phyloP scores from a whole-genome alignment of 2,113 vertebrate genomes.

The Cyphomyrus discorhynchus region DNA sequence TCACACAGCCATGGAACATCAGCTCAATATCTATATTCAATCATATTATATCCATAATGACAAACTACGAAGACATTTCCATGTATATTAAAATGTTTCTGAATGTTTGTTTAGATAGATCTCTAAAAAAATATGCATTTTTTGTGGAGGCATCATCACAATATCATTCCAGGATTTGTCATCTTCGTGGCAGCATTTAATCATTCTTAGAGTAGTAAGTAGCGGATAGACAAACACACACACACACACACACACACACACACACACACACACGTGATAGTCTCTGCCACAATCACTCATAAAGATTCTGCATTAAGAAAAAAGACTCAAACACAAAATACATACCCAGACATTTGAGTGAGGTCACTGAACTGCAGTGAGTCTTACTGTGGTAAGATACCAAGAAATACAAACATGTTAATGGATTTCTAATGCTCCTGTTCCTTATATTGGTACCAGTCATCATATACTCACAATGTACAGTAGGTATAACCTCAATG shows the following conservation, averaged over 20 bases:
- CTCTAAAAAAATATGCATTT: not conserved
- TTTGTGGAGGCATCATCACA: not conserved
- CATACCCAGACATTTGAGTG: slow-evolving; percentile 62
- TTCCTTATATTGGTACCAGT: not conserved
- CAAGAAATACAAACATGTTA: not conserved
- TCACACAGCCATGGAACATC: not conserved
- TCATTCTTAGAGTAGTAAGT: not conserved
- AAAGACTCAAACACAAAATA: not conserved
- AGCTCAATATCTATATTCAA: not conserved
- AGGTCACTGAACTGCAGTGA: slow-evolving; percentile 56
- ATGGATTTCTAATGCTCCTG: not conserved
- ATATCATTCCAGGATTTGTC: not conserved
- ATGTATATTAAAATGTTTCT: not conserved
- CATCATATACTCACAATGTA: not conserved
- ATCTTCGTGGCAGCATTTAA: not conserved
- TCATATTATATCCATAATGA: not conserved
- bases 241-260: not conserved
- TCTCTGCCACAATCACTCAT: not conserved
- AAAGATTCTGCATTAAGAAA: not conserved
- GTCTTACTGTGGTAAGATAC: slow-evolving; percentile 45
- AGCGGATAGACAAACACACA: not conserved
- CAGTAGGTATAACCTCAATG: not conserved
- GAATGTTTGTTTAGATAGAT: not conserved
- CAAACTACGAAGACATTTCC: not conserved
- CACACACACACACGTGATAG: not conserved